Evolutionary conservation across 2,888 invertebrate genomes (phyloP).

Genomic region (Folsomia candida): DNA sequence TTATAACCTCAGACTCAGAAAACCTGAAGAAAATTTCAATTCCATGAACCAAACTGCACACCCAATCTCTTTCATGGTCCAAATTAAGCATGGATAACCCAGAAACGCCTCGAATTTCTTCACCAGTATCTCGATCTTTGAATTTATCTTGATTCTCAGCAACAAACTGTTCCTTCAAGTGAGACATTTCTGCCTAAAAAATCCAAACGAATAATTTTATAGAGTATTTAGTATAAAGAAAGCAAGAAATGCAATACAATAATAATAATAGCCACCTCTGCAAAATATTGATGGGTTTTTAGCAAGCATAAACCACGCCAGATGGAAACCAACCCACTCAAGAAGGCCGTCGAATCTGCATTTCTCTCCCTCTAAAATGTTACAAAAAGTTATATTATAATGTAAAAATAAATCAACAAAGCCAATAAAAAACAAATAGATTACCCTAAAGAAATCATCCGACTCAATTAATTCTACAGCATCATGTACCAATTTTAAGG

Average conservation of each 20-base stretch:
- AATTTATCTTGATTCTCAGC: constrained; percentile 28
- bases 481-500: constrained; percentile 4
- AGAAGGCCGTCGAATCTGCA: neutral
- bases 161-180: constrained; percentile 15
- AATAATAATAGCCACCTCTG: constrained; percentile 1
- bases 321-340: neutral
- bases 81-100: constrained; percentile 25
- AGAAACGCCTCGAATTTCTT: constrained; percentile 20
- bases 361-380: neutral
- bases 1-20: constrained; percentile 23
- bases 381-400: no score
- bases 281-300: constrained; percentile 10
- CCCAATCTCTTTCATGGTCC: constrained; percentile 23
- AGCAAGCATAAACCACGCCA: constrained; percentile 6
- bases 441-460: neutral
- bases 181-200: constrained; percentile 13
- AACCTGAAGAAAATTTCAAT: constrained; percentile 26
- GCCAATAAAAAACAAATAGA: neutral
- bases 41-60: constrained; percentile 13
- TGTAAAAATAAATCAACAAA: neutral
- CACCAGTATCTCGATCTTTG: constrained; percentile 20
- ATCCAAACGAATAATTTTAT: neutral
- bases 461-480: constrained; percentile 3
- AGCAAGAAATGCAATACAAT: no score
- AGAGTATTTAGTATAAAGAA: neutral